These are phyloP conservation scores for Plusia festucae DNA, from an alignment of 2,888 invertebrate genomes.

Conservation along the genomic window DNA sequence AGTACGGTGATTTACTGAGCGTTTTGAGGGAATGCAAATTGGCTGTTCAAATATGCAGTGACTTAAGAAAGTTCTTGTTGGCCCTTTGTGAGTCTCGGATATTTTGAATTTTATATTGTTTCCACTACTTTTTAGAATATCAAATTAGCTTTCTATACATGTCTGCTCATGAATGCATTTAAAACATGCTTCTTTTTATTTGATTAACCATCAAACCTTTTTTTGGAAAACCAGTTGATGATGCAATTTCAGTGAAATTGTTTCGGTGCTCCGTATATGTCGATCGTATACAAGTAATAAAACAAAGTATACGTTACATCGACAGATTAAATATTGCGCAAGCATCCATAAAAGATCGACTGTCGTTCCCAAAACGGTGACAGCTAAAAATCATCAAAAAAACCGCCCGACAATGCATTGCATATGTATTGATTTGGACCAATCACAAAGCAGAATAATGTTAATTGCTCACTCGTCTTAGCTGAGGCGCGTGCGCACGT, in stretches of 20 bases:
- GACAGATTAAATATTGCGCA: slow-evolving; percentile 47
- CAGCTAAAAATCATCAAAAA: slow-evolving; percentile 40
- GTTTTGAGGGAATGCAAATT: slow-evolving; percentile 62
- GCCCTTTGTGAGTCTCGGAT: slow-evolving; percentile 45
- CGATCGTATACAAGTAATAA: slow-evolving; percentile 28
- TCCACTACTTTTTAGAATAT: slow-evolving; percentile 34
- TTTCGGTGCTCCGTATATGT: slow-evolving; percentile 40
- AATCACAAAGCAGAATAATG: slow-evolving; percentile 67
- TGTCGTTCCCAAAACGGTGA: slow-evolving; percentile 45
- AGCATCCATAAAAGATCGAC: slow-evolving; percentile 48
- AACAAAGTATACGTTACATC: slow-evolving; percentile 49
- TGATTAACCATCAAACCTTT: slow-evolving; percentile 26
- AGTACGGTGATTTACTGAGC: slow-evolving; percentile 65
- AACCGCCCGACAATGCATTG: slow-evolving; percentile 40
- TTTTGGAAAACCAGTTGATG: slow-evolving; percentile 40
- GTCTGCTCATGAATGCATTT: slow-evolving; percentile 7
- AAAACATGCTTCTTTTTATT: not conserved
- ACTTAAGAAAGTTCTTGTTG: slow-evolving; percentile 51
- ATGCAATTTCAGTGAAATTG: slow-evolving; percentile 46
- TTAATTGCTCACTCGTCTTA: slow-evolving; percentile 77
- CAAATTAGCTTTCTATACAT: slow-evolving; percentile 29
- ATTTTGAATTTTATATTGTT: slow-evolving; percentile 52
- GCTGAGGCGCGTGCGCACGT: slow-evolving; percentile 72
- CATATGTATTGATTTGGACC: slow-evolving; percentile 51
- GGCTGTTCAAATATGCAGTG: slow-evolving; percentile 56